phyloP scores from a whole-genome alignment of 2,888 invertebrate species.

The Ypsolopha sequella region DNA sequence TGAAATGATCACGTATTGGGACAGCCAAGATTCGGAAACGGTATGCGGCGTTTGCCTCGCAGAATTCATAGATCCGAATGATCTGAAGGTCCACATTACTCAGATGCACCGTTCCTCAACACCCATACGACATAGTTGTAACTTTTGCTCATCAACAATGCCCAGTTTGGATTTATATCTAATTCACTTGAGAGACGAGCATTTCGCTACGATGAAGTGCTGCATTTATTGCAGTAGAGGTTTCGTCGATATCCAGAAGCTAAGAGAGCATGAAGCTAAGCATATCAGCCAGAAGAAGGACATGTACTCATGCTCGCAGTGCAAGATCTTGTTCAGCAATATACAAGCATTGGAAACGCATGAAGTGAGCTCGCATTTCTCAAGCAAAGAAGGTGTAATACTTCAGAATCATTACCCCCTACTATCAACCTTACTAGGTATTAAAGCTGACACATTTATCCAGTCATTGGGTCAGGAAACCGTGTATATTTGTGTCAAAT shows the following conservation, averaged over 20 bases:
- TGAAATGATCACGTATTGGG: too few relatives aligned
- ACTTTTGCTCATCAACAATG: conserved; percentile 26
- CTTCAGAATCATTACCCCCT: conserved; percentile 22
- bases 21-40: conserved; percentile 23
- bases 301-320: conserved; percentile 33
- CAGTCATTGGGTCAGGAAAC: conserved; percentile 13
- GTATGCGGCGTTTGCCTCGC: conserved; percentile 34
- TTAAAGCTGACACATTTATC: conserved; percentile 26
- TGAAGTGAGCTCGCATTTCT: conserved; percentile 17
- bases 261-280: conserved; percentile 26
- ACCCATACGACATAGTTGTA: conserved; percentile 19
- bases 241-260: conserved; percentile 18
- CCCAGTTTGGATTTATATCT: conserved; percentile 26
- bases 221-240: conserved; percentile 35
- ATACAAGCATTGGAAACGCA: conserved; percentile 24
- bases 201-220: conserved; percentile 22
- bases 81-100: conserved; percentile 30
- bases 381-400: conserved; percentile 25
- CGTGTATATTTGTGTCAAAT: conserved; percentile 22
- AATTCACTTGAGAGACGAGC: conserved; percentile 31
- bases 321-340: conserved; percentile 19
- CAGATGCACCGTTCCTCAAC: conserved; percentile 29
- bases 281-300: conserved; percentile 18
- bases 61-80: conserved; percentile 45
- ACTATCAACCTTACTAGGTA: conserved; percentile 32